Evolutionary conservation across 2,888 invertebrate species (phyloP), one percentile per base, ranked within the genome.

Genomic region (Cephus runcator): DNA sequence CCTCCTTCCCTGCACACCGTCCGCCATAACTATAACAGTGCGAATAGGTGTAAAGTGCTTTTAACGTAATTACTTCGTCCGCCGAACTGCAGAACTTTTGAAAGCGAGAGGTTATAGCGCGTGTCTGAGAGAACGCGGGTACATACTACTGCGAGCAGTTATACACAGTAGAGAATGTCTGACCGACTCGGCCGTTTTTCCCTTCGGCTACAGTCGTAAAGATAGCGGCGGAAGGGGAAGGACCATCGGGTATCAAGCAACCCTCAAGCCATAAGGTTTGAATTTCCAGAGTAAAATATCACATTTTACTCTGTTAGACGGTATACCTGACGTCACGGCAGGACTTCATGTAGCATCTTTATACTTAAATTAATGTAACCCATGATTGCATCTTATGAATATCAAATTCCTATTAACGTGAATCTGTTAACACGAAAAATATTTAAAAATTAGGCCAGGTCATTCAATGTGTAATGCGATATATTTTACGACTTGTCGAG

Each of bases 1-100:
- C 78, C 76, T 78, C 69, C 73, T 9, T 23, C 40, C 40, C 6
- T 6, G 15, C 40, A 15, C 23, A 23, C 40, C 15, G 15, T 23
- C 40, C 35, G 74, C 74, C 15, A 34, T 34, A 73, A 34, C 33
- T 73, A n/a, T 35, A 80, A 79, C 78, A 77, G 73, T 71, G 77
- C 69, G 81, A 81, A 85, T 84, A 86, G 85, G 86, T 85, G 86
- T 82, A 84, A 87, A 87, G 87, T 87, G 87, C 88, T 88, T 87
- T 87, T 85, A 88, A 84, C 86, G 87, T 87, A 86, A 88, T 88
- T 87, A 88, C 87, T 84, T 81, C 79, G 83, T 76, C 83, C 81
- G 82, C 83, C 82, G 82, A 83, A 82, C 83, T 81, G 81, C 81
- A 76, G 76, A 86, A 84, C 82, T 85, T 85, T 84, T 79, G 84